Conservation (phyloP, 1,140 invertebrate species). For the Drosophila kepulauana region DNA sequence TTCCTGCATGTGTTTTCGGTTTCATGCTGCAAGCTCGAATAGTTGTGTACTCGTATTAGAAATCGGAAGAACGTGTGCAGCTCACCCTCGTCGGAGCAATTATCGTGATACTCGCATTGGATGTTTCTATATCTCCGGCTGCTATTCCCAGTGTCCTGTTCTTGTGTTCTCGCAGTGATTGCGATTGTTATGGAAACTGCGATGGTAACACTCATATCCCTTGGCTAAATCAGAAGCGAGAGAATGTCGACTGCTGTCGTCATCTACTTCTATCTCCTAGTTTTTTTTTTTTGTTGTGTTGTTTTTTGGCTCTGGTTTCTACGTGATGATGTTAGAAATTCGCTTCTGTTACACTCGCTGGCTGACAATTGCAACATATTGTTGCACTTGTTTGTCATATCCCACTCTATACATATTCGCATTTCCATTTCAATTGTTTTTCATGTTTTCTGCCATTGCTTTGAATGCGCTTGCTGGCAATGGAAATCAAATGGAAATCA, state of each 20-base stretch:
- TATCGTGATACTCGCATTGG: conserved; percentile 50
- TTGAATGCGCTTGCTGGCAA: conserved; percentile 61
- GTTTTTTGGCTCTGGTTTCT: conserved; percentile 28
- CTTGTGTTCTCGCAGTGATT: conserved; percentile 61
- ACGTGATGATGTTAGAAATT: conserved; percentile 71
- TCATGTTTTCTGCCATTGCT: conserved; percentile 35
- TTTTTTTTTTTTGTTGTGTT: conserved; percentile 3
- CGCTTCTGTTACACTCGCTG: conserved; percentile 62
- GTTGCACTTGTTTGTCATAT: conserved; percentile 46
- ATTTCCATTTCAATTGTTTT: conserved; percentile 43
- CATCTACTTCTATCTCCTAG: neutral
- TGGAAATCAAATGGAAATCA: conserved; percentile 45
- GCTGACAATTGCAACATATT: conserved; percentile 72
- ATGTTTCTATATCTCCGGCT: conserved; percentile 28
- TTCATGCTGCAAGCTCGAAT: no score
- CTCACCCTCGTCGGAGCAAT: conserved; percentile 55
- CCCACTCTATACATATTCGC: conserved; percentile 2
- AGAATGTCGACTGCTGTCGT: conserved; percentile 15
- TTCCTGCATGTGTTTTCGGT: no score
- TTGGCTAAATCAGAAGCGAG: conserved; percentile 53
- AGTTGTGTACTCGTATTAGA: no score
- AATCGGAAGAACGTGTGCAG: conserved; percentile 17
- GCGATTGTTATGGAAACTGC: conserved; percentile 74
- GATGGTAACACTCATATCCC: conserved; percentile 59
- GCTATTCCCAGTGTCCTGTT: conserved; percentile 33